Conservation (phyloP, 2,797 vertebrate genomes). For the Chelonia mydas region DNA sequence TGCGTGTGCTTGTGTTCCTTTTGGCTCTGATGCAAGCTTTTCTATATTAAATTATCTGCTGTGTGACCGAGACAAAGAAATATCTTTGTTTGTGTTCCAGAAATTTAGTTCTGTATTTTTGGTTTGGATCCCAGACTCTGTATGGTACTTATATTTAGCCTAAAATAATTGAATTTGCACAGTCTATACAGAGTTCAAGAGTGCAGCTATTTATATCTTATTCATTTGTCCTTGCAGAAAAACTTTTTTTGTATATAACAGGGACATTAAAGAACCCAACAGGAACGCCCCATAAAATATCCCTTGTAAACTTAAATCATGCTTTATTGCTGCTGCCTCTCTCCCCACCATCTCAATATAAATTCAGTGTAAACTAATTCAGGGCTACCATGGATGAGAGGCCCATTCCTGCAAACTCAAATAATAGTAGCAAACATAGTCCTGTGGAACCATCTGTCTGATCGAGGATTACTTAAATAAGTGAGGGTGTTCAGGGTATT, state of each 20-base stretch:
- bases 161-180: slow-evolving; percentile 47
- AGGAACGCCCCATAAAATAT: neutral
- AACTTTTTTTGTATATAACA: neutral
- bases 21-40: neutral
- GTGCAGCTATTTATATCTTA: neutral
- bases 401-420: neutral
- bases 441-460: neutral
- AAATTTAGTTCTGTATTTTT: neutral
- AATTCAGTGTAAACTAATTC: neutral
- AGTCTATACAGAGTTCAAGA: neutral
- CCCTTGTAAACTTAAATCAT: neutral
- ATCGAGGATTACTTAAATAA: neutral
- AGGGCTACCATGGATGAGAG: neutral
- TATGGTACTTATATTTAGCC: slow-evolving; percentile 28
- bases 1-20: neutral
- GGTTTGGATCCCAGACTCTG: slow-evolving; percentile 7
- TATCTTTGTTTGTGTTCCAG: slow-evolving; percentile 40
- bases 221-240: slow-evolving; percentile 52
- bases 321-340: neutral
- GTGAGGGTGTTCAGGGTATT: neutral
- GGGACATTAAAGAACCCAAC: neutral
- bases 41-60: neutral
- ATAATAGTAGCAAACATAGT: accelerated
- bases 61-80: slow-evolving; percentile 46
- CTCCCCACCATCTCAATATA: neutral